Evolutionary conservation across 2,113 vertebrate species (phyloP).

Genomic region (Pteropus alecto): DNA sequence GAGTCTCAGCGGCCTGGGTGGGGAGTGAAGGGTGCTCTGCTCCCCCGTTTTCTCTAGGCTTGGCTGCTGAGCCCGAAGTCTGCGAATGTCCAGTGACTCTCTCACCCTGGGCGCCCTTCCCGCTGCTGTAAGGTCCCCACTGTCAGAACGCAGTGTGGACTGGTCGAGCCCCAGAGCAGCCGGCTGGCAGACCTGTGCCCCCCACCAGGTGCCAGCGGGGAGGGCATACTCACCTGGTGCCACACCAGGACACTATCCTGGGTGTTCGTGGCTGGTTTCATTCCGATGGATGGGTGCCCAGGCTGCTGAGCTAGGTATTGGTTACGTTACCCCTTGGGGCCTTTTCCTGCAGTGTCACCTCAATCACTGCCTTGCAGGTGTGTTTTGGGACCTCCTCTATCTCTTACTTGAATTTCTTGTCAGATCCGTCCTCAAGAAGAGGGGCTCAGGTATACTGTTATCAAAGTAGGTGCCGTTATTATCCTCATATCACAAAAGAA

Average conservation of each 20-base stretch:
- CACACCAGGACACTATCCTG: not conserved
- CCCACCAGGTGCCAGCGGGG: not conserved
- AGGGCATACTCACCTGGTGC: not conserved
- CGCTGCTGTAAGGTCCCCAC: fast-evolving
- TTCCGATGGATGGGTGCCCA: not conserved
- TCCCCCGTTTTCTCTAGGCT: fast-evolving
- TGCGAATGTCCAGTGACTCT: not conserved
- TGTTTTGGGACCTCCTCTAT: not conserved
- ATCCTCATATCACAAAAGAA: not conserved
- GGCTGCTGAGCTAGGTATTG: fast-evolving
- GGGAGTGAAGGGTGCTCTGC: not conserved
- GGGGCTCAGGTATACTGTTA: not conserved
- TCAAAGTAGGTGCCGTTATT: not conserved
- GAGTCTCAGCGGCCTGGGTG: not conserved
- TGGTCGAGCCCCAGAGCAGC: not conserved
- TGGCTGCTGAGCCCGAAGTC: not conserved
- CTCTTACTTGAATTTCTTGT: not conserved
- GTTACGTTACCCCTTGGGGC: fast-evolving
- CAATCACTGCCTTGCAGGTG: not conserved
- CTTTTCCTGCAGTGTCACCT: not conserved
- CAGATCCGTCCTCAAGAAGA: not conserved
- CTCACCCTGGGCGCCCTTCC: not conserved
- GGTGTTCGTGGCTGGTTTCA: fast-evolving
- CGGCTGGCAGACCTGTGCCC: not conserved
- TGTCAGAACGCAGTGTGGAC: fast-evolving